Evolutionary conservation across 2,113 vertebrate species (phyloP), one percentile per base, ranked within the genome.

Genomic region (Entomyzon cyanotis): DNA sequence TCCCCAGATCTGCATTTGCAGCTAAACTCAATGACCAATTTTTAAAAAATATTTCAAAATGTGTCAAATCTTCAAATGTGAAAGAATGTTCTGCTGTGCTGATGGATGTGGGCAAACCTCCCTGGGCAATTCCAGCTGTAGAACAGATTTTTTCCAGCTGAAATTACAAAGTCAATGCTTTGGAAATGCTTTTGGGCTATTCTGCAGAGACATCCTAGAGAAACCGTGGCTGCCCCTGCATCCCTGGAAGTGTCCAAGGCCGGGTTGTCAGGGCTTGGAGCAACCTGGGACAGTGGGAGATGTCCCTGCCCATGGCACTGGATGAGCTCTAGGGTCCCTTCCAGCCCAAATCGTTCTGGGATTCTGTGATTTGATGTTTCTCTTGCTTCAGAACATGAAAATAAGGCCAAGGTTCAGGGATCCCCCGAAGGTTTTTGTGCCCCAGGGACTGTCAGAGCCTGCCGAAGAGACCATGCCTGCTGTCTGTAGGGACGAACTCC

Each of bases 211-310:
- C 28, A 25, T 25, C 28, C 30, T 62, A 60, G 70, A 47, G 70
- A 0, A 47, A 53, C 62, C 25, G 69, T 3, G 78, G 33, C 46
- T 67, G 53, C 4, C 28, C 52, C 77, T 65, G 42, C 21, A 74
- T 24, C 53, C 52, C 46, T 75, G 69, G 37, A 0, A 52, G 20
- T 60, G 59, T 1, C 37, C 69, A 2, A n/a, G 19, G 68, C 60
- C 33, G 17, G 53, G 33, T 0, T 67, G 67, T 22, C 0, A 0
- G 58, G 35, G 24, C 35, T 71, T 15, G 68, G 68, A 52, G 52
- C 15, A 10, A 0, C 39, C 44, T 46, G 69, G 9, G 53, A 20
- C 1, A 16, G 3, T 1, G 15, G 28, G 0, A 59, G 10, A 8
- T 30, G 44, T 58, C 42, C 35, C 75, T 71, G 58, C 41, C 53